These are phyloP conservation scores for Noctilio leporinus DNA, from an alignment of 2,113 vertebrate genomes.

Conservation along the genomic window DNA sequence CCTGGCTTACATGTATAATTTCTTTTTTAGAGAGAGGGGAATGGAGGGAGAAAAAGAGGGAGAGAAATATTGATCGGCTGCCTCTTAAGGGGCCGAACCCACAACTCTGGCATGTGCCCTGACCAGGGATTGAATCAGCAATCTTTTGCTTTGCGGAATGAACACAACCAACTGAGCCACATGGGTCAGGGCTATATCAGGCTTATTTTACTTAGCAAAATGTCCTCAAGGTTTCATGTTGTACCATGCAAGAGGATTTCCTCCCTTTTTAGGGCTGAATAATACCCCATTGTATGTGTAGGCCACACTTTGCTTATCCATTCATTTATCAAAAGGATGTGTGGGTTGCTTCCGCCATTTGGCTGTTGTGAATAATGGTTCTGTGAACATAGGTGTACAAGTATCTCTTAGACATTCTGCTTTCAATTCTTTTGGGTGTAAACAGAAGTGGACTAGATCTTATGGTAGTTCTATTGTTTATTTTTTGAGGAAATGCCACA, in stretches of 20 bases:
- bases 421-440: neutral
- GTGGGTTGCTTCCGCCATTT: neutral
- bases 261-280: neutral
- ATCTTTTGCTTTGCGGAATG: too few species aligned
- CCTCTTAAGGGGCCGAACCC: too few species aligned
- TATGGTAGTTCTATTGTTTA: too few species aligned
- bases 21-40: too few species aligned
- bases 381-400: too few species aligned
- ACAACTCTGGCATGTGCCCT: too few species aligned
- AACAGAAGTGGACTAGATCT: too few species aligned
- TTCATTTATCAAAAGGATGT: neutral
- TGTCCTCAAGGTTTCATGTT: neutral
- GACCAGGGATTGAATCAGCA: too few species aligned
- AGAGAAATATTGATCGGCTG: too few species aligned
- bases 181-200: neutral
- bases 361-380: neutral
- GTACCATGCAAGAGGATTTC: neutral
- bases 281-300: neutral
- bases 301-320: neutral
- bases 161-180: too few species aligned
- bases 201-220: neutral
- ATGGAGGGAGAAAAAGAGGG: too few species aligned
- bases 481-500: too few species aligned
- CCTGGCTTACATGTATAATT: neutral
- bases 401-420: neutral